Base-by-base conservation (phyloP, 2,113 vertebrate genomes). In the Oryzias curvinotus region DNA sequence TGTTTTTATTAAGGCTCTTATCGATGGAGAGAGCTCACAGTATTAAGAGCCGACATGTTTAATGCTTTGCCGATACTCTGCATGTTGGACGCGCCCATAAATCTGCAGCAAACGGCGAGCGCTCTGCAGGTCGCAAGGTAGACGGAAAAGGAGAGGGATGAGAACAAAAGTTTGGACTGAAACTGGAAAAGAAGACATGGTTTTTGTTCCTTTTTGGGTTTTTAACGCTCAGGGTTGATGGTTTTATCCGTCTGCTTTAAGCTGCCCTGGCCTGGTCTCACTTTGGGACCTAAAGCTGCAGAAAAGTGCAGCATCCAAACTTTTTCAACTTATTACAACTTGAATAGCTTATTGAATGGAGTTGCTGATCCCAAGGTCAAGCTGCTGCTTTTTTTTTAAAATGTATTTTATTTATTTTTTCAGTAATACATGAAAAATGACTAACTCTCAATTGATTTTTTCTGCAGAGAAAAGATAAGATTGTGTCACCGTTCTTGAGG, bases 1-100 rank as follows among this genome's bases (percentile, higher is more conserved):
- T 91, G 91, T 89, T 91, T 92, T 92, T 93, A 91, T 92, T 91
- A 92, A 92, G 87, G 89, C 85, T 89, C 89, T 92, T 91, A 91
- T 91, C 87, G 89, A 91, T 87, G 85, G 81, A 80, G 83, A 81
- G 88, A 84, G 89, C 87, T 89, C 81, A 81, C 80, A 82, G 84
- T 91, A 92, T 92, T 92, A 91, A 90, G 87, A 90, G 83, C 71
- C 80, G 91, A 92, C 91, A 91, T 85, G 87, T 92, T 92, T 92
- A 92, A 92, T 92, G 90, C 88, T 91, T 92, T 92, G 86, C 88
- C 91, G 88, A 93, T 93, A 92, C 75, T 77, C 81, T 79, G 82
- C 85, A 90, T 91, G 88, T 88, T 84, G 81, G 90, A 77, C 80
- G 41, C 30, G 57, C 60, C 77, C 75, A 80, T 92, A 92, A 92